Evolutionary conservation across 2,113 vertebrate species (phyloP).

Genomic region (Notothenia coriiceps): DNA sequence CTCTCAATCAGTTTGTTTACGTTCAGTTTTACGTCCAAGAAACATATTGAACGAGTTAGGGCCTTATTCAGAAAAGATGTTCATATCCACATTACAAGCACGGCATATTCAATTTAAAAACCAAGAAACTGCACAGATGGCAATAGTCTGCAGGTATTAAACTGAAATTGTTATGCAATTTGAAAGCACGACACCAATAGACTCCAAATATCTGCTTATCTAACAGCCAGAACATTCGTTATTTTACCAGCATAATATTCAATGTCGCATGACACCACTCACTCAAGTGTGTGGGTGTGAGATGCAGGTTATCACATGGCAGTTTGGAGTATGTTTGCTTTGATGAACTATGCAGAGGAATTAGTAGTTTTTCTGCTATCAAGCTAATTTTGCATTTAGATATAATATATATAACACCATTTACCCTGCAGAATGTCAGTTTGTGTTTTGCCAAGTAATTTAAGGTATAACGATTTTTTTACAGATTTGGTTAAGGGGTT

Average conservation of each 20-base stretch:
- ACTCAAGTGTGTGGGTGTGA: neutral
- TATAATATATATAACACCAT: no score
- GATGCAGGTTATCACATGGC: neutral
- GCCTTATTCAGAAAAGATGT: neutral
- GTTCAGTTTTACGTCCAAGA: slow-evolving; percentile 1
- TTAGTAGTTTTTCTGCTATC: no score
- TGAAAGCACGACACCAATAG: neutral
- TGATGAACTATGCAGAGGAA: no score
- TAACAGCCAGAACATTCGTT: neutral
- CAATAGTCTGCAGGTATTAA: neutral
- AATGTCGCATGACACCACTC: neutral
- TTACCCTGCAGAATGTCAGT: neutral
- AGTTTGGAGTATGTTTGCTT: no score
- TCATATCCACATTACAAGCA: slow-evolving; percentile 3
- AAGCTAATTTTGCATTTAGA: no score
- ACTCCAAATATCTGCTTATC: neutral
- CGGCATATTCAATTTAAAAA: neutral
- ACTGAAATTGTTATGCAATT: neutral
- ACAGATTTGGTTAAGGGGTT: slow-evolving; percentile 21
- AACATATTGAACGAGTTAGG: neutral
- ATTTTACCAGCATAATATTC: neutral
- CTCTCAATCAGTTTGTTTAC: slow-evolving; percentile 28
- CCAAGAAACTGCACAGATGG: neutral
- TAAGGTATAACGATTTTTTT: slow-evolving; percentile 6
- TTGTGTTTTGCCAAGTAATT: slow-evolving; percentile 9